Base-by-base conservation (phyloP, 2,888 invertebrate genomes). In the Hirtodrosophila histrioides region DNA sequence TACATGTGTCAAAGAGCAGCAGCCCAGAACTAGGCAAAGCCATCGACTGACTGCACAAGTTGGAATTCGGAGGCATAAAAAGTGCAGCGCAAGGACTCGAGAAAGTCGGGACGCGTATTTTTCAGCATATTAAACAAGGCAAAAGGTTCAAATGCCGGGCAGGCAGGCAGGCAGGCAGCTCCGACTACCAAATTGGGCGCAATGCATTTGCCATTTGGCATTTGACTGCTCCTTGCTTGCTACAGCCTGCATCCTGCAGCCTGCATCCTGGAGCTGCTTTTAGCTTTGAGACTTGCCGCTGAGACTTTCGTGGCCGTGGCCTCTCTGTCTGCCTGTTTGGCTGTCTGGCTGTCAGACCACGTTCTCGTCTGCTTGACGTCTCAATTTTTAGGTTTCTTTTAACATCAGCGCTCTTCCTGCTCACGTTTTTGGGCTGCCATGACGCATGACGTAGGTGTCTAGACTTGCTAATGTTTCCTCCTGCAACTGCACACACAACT, bases 391-490 rank as follows among this genome's bases (percentile, higher is more conserved):
- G 67, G 62, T 73, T 71, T 64, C 56, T 69, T 60, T 65, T 61
- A 62, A 62, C 57, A 69, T 68, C 56, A 64, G 58, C 70, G 68
- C 65, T 39, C 51, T 78, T 76, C 68, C 62, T 75, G 76, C 78
- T 75, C 79, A 77, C 79, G 75, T 80, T 77, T 72, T 71, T 61
- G 60, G 66, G 60, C 74, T 80, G 77, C 75, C 66, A 71, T 77
- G 81, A 82, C 73, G 86, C 85, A 89, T 88, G 89, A 89, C 87
- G 89, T 88, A 88, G 89, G 88, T 89, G 89, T 89, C 89, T 89
- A 89, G 89, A 89, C 89, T 76, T 73, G 75, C 78, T 89, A 89
- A 89, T 89, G 88, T 88, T 88, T 88, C 88, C 89, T 87, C 74
- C 70, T 72, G 75, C 69, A 75, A 50, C 66, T 71, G 66, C 57